Conservation (phyloP, 2,113 vertebrate genomes). For the Corynorhinus townsendii region DNA sequence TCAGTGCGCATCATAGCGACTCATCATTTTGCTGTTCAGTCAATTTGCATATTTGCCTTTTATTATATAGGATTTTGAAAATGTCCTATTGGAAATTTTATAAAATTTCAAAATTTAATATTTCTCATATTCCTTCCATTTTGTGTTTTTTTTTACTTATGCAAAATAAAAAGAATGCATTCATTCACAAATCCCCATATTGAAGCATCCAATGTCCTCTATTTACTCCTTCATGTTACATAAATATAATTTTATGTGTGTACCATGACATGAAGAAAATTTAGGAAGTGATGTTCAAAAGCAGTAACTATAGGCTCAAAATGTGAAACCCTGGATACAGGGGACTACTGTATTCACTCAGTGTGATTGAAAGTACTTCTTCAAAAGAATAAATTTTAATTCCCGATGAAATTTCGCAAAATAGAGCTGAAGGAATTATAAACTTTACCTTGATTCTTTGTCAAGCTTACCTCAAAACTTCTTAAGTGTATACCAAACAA, state of each 20-base stretch:
- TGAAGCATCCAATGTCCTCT: fast-evolving
- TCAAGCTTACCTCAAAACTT: background rate
- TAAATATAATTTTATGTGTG: background rate
- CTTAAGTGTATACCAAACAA: background rate
- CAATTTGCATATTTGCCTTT: no score
- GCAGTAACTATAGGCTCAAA: background rate
- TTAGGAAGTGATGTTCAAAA: background rate
- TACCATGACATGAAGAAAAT: background rate
- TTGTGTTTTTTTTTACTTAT: background rate
- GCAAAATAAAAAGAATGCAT: background rate
- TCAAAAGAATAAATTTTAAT: background rate
- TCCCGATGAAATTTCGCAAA: background rate
- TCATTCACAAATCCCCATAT: background rate
- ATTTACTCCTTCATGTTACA: background rate
- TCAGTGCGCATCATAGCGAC: no score
- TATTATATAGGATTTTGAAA: background rate
- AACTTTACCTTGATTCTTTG: background rate
- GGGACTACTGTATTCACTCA: background rate
- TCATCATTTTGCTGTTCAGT: no score
- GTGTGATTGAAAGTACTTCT: background rate
- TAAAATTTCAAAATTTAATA: background rate
- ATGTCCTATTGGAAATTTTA: background rate
- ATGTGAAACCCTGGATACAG: no score
- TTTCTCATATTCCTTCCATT: background rate
- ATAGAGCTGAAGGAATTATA: background rate